phyloP scores from a whole-genome alignment of 2,888 invertebrate genomes.

The Ptilodon capucinus region DNA sequence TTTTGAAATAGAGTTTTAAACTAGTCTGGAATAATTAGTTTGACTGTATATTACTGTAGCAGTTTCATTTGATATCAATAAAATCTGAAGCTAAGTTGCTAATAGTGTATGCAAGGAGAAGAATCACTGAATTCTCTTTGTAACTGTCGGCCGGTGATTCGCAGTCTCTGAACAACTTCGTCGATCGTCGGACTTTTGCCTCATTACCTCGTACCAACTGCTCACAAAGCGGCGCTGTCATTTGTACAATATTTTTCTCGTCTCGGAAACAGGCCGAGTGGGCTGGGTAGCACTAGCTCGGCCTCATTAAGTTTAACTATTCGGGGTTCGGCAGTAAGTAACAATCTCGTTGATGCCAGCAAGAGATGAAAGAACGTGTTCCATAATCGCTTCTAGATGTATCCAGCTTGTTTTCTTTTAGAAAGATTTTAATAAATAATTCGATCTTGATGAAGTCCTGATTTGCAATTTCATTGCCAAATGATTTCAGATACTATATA shows the following conservation, averaged over 20 bases:
- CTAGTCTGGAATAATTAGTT: too few species aligned
- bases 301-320: slow-evolving; percentile 66
- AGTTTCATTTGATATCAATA: too few species aligned
- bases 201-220: background rate
- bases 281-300: slow-evolving; percentile 41
- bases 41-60: too few species aligned
- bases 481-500: too few species aligned
- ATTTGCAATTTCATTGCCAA: too few species aligned
- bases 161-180: background rate
- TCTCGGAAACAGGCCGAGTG: slow-evolving; percentile 42
- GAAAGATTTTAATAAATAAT: slow-evolving; percentile 16
- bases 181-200: background rate
- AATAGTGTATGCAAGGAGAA: too few species aligned
- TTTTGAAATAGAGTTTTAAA: too few species aligned
- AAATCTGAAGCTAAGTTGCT: too few species aligned
- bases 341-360: slow-evolving; percentile 42
- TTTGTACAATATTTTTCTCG: slow-evolving; percentile 14
- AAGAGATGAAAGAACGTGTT: slow-evolving; percentile 22
- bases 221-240: slow-evolving; percentile 1
- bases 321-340: slow-evolving; percentile 46
- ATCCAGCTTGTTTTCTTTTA: slow-evolving; percentile 9
- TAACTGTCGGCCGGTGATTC: background rate
- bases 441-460: background rate
- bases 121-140: background rate
- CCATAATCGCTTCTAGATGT: slow-evolving; percentile 32